Base-by-base conservation (phyloP, 2,888 invertebrate genomes). In the Archaeoteleia sp. region DNA sequence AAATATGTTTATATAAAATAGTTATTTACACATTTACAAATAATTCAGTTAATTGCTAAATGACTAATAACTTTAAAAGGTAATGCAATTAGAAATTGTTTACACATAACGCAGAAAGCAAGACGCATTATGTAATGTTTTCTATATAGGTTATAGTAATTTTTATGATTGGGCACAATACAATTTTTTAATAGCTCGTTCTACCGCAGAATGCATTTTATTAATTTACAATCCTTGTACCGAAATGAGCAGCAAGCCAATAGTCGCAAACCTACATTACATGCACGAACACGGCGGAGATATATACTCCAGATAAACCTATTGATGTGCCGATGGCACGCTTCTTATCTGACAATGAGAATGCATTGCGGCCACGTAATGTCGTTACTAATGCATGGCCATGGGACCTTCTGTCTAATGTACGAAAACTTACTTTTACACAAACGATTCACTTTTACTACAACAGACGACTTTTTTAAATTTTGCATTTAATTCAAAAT, bases 251-350 rank as follows among this genome's bases (percentile, higher is more conserved):
- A 34, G 34, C 27, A 17, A 39, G 43, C 49, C 65, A 40, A 39
- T 60, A 51, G 14, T 23, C 27, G 51, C 55, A n/a, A 40, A 37
- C 45, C 29, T 51, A 57, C 60, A 51, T 67, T 54, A 69, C 48
- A 42, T 46, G 48, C 55, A 58, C 65, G 61, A 67, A 65, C 55
- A 42, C 35, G 40, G 32, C 14, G 23, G 12, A 61, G 61, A 61
- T 67, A 51, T 46, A 46, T 57, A 51, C 51, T 35, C 35, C 46
- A 67, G 55, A 57, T 61, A 67, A 61, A 54, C 51, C 45, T 57
- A 57, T 67, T 72, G 71, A 73, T 73, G 70, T 61, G 61, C 65
- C 57, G 62, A 63, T 62, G 62, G 53, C 63, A 68, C 65, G 71
- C 62, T 67, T 45, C 63, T 68, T 74, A 70, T 71, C 73, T 65